Percentiles rank a stretch among this genome's conserved stretches.
These are phyloP conservation scores for Hoplostethus atlanticus DNA, from an alignment of 2,797 vertebrate species.

Conservation along the genomic window DNA sequence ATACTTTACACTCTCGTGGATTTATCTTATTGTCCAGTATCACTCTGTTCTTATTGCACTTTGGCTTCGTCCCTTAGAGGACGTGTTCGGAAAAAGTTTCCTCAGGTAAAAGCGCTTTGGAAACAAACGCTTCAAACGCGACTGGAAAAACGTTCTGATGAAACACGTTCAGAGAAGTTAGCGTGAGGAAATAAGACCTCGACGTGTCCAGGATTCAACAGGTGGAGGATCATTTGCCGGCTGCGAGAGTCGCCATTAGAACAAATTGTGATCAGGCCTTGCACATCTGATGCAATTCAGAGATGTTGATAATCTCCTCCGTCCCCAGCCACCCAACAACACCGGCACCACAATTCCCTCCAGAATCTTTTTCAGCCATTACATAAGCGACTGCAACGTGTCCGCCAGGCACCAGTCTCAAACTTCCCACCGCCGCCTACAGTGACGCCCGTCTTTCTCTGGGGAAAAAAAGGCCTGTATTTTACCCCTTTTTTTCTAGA, in stretches of 20 bases:
- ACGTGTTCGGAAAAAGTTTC: too few species aligned
- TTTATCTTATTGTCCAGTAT: too few species aligned
- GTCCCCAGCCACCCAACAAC: background rate
- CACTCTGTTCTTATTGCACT: too few species aligned
- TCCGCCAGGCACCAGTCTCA: background rate
- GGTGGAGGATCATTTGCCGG: background rate
- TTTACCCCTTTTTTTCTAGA: background rate
- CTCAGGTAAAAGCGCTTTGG: background rate
- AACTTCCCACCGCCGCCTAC: background rate
- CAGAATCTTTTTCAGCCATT: constrained; percentile 7
- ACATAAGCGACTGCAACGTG: too few species aligned
- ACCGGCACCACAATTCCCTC: background rate
- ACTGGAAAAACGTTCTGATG: background rate
- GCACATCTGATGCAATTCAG: constrained; percentile 1
- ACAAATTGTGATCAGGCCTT: background rate
- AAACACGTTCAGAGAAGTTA: background rate
- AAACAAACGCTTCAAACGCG: background rate
- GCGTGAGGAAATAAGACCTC: too few species aligned
- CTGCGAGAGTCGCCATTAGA: background rate
- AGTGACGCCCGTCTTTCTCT: background rate
- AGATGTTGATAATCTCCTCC: background rate
- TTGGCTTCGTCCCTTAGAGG: too few species aligned
- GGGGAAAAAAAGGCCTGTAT: background rate
- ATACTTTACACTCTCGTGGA: too few species aligned
- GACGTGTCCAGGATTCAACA: background rate